A percentile compares a stretch with the other conserved stretches of the same genome.
These are phyloP conservation scores for Ameiurus melas DNA, from an alignment of 2,113 vertebrate species.

Conservation along the genomic window DNA sequence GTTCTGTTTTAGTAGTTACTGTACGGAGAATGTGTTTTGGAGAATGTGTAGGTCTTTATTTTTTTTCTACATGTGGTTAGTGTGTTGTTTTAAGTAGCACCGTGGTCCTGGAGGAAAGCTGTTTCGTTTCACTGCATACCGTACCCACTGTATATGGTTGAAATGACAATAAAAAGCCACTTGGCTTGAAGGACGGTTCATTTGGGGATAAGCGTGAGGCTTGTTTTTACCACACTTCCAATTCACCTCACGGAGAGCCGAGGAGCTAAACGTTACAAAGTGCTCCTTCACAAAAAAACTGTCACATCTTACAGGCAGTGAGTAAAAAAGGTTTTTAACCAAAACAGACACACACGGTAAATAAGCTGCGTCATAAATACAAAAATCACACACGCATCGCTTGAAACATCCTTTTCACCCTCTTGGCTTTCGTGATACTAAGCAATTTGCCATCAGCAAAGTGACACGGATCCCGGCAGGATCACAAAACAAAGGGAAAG, in stretches of 20 bases:
- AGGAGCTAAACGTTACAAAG: background rate
- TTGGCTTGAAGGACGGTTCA: too few species aligned
- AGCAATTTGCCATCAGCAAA: background rate
- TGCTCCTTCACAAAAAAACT: background rate
- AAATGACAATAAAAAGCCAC: too few species aligned
- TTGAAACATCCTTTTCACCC: constrained; percentile 3
- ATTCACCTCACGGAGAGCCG: background rate
- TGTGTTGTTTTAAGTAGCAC: too few species aligned
- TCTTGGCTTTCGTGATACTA: constrained; percentile 6
- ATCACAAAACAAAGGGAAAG: constrained; percentile 8
- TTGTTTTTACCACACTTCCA: background rate
- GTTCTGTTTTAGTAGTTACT: too few species aligned
- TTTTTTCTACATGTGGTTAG: too few species aligned
- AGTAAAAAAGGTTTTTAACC: background rate
- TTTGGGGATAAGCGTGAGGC: background rate
- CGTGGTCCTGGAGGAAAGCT: too few species aligned
- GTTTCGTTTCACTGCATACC: too few species aligned
- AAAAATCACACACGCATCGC: background rate
- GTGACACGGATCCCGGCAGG: background rate
- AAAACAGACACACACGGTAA: too few species aligned
- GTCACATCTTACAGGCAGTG: background rate
- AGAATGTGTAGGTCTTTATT: too few species aligned
- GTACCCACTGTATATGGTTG: too few species aligned
- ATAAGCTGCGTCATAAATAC: background rate
- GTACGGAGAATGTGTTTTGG: too few species aligned